A percentile compares a stretch with the other conserved stretches of the same genome.
Evolutionary conservation across 2,797 vertebrate genomes (phyloP).

Genomic region (Pantherophis alleghaniensis): DNA sequence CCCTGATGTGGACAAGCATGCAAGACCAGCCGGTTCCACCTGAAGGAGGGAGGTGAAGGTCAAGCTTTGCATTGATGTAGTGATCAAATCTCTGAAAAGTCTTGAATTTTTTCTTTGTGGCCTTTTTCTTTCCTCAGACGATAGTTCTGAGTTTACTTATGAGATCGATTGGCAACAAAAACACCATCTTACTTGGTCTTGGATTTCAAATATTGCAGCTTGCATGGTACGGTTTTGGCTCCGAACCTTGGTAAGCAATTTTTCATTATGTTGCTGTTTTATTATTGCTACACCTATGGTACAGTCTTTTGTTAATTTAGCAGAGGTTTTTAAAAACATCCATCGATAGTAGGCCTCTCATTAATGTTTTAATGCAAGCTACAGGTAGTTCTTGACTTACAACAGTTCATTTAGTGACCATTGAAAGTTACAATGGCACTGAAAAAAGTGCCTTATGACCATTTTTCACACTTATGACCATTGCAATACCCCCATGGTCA

Average conservation of each 20-base stretch:
- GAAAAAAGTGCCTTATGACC: neutral
- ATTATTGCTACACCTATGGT: fast-evolving
- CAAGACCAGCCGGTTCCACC: neutral
- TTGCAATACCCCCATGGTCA: neutral
- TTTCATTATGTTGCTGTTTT: neutral
- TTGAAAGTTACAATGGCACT: neutral
- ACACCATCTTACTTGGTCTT: constrained; percentile 84
- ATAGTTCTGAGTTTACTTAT: constrained; percentile 87
- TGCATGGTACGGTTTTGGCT: constrained; percentile 87
- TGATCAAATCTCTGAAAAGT: neutral
- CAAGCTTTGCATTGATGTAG: neutral
- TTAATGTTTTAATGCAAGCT: neutral
- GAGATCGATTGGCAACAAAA: constrained; percentile 90
- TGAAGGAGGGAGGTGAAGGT: neutral
- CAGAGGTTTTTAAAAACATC: neutral
- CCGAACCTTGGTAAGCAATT: constrained; percentile 82
- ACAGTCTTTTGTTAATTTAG: neutral
- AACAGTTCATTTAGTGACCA: neutral
- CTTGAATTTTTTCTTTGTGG: neutral
- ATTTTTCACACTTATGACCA: neutral
- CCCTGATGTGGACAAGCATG: neutral
- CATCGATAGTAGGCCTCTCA: neutral
- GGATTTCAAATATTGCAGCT: constrained; percentile 88
- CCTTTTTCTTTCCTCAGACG: constrained; percentile 68
- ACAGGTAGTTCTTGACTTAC: neutral